Percentiles rank a stretch among this genome's conserved stretches.
Evolutionary conservation across 2,888 invertebrate species (phyloP).

Genomic region (Microchrysa polita): DNA sequence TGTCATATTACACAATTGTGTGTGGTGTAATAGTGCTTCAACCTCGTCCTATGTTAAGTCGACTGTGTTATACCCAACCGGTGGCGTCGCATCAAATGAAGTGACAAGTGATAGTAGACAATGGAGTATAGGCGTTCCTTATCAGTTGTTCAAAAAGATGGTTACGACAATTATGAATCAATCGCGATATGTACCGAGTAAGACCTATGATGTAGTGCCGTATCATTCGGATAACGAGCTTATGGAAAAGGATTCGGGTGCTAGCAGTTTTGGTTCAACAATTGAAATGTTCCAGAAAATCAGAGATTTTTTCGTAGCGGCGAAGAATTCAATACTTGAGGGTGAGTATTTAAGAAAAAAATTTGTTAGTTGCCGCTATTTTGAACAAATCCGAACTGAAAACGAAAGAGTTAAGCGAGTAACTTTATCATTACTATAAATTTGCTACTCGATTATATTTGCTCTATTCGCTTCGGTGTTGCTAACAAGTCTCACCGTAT

Average conservation of each 20-base stretch:
- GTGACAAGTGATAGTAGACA: neutral
- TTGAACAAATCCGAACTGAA: too few species aligned
- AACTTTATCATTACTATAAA: too few species aligned
- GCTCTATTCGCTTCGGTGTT: too few species aligned
- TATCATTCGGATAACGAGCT: neutral
- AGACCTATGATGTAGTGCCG: neutral
- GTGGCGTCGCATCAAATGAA: neutral
- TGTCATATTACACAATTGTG: neutral
- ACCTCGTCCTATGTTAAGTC: neutral
- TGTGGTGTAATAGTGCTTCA: neutral
- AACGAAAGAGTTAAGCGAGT: too few species aligned
- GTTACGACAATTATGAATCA: neutral
- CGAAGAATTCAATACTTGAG: neutral
- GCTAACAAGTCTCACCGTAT: too few species aligned
- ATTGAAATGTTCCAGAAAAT: neutral
- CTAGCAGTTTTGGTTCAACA: neutral
- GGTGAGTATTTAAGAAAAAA: neutral
- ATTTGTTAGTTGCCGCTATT: too few species aligned
- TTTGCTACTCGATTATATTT: too few species aligned
- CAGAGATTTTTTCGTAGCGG: neutral
- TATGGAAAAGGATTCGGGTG: neutral
- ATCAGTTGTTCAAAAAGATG: neutral
- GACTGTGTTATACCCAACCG: neutral
- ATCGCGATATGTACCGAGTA: neutral
- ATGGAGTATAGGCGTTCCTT: neutral